Evolutionary conservation across 2,797 vertebrate species (phyloP).

Genomic region (Malacoraja senta): DNA sequence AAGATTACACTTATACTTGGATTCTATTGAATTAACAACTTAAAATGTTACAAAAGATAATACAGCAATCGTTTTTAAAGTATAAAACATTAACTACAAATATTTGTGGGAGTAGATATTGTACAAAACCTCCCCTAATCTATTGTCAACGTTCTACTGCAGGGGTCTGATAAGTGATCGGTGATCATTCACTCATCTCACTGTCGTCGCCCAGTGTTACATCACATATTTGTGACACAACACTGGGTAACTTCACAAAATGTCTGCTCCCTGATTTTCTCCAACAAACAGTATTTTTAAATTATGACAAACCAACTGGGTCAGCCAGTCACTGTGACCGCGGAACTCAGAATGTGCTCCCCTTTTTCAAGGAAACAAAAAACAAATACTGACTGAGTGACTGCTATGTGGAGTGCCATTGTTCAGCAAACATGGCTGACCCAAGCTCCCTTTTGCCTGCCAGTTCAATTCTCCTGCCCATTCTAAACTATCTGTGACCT

Average conservation of each 20-base stretch:
- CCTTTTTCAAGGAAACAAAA: too few relatives aligned
- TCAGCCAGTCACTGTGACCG: too few relatives aligned
- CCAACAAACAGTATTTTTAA: neutral
- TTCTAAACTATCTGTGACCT: too few relatives aligned
- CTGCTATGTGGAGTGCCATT: too few relatives aligned
- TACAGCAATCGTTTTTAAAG: neutral
- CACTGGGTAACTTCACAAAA: neutral
- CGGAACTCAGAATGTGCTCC: too few relatives aligned
- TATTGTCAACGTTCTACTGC: neutral
- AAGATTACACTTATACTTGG: neutral
- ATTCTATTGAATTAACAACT: neutral
- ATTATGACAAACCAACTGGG: neutral
- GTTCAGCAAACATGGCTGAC: too few relatives aligned
- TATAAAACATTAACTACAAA: neutral
- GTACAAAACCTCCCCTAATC: neutral
- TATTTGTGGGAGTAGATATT: neutral
- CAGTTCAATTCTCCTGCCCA: too few relatives aligned
- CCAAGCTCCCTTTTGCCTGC: too few relatives aligned
- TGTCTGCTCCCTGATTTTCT: neutral
- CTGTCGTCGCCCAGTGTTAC: neutral
- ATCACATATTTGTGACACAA: neutral
- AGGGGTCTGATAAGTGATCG: neutral
- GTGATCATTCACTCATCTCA: conserved; percentile 1
- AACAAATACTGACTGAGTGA: too few relatives aligned
- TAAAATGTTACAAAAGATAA: conserved; percentile 13